Conservation (phyloP, 2,888 invertebrate species). For the Hypselothyrea guttata region DNA sequence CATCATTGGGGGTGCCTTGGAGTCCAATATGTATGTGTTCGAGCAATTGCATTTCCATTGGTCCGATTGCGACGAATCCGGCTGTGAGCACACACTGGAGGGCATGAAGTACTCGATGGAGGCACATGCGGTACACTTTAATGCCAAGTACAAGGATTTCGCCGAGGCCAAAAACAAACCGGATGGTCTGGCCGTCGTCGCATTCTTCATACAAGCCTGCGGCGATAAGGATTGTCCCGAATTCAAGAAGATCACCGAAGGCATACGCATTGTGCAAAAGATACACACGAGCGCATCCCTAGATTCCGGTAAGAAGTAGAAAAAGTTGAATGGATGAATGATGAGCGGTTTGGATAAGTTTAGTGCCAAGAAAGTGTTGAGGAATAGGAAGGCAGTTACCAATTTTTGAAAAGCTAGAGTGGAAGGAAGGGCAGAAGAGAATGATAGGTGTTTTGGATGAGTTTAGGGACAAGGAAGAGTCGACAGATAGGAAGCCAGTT, state of each 20-base stretch:
- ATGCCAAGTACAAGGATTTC: constrained; percentile 86
- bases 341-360: no score
- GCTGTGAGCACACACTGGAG: constrained; percentile 91
- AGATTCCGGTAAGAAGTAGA: constrained; percentile 77
- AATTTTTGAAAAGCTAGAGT: no score
- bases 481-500: no score
- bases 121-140: constrained; percentile 91
- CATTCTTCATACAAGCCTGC: constrained; percentile 86
- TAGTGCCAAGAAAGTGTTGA: no score
- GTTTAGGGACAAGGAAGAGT: no score
- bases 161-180: constrained; percentile 86
- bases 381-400: no score
- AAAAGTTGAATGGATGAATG: no score
- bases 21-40: constrained; percentile 86
- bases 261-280: constrained; percentile 82
- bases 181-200: constrained; percentile 88
- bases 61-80: constrained; percentile 88
- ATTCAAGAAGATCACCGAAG: constrained; percentile 85
- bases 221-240: constrained; percentile 85
- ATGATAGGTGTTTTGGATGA: no score
- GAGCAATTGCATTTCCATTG: constrained; percentile 93
- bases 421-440: no score
- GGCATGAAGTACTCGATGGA: constrained; percentile 89
- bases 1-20: constrained; percentile 86
- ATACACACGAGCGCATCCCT: constrained; percentile 80